Evolutionary conservation across 1,140 invertebrate genomes (phyloP).

Genomic region (Anadara kagoshimensis): DNA sequence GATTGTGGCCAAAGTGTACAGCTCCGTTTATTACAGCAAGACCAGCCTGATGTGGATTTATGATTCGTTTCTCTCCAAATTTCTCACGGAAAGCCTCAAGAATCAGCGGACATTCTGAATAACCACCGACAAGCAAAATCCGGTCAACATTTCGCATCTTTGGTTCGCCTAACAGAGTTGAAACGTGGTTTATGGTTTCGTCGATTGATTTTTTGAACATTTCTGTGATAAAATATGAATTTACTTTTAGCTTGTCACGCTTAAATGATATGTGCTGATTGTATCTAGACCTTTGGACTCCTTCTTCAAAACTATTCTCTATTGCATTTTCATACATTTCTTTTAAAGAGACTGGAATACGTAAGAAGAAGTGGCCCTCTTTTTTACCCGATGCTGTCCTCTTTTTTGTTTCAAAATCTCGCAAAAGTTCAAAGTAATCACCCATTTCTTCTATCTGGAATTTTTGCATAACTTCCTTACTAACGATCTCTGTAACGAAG

Average conservation of each 20-base stretch:
- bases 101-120: conserved; percentile 35
- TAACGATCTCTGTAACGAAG: conserved; percentile 30
- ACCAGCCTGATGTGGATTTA: conserved; percentile 30
- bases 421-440: conserved; percentile 33
- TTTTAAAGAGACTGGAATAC: conserved; percentile 21
- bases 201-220: conserved; percentile 35
- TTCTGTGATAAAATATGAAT: conserved; percentile 30
- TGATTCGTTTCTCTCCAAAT: conserved; percentile 23
- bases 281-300: conserved; percentile 20
- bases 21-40: conserved; percentile 38
- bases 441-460: conserved; percentile 16
- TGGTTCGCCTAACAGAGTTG: conserved; percentile 14
- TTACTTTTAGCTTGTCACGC: conserved; percentile 42
- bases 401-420: conserved; percentile 42
- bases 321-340: conserved; percentile 14
- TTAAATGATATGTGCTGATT: conserved; percentile 27
- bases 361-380: conserved; percentile 22
- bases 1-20: conserved; percentile 35
- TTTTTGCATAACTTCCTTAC: conserved; percentile 15
- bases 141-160: conserved; percentile 13
- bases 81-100: conserved; percentile 23
- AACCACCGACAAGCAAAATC: conserved; percentile 37
- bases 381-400: conserved; percentile 13
- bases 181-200: conserved; percentile 36
- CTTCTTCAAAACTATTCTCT: conserved; percentile 16